phyloP scores from a whole-genome alignment of 1,140 invertebrate species.

The Metopolophium dirhodum region DNA sequence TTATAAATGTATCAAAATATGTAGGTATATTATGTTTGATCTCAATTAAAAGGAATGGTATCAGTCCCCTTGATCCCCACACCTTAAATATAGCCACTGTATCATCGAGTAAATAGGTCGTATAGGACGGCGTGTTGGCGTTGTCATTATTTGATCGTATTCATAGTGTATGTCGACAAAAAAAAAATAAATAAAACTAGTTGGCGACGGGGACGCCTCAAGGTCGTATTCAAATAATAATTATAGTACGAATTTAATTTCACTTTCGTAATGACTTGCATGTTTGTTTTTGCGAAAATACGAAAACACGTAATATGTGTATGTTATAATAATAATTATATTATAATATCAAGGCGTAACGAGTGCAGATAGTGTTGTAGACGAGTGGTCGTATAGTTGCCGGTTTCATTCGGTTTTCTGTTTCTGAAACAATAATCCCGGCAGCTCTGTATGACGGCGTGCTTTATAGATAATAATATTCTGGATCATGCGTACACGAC shows the following conservation, averaged over 20 bases:
- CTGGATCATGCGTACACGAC: neutral
- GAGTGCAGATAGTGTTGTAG: neutral
- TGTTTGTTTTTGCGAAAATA: conserved; percentile 1
- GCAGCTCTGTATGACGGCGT: neutral
- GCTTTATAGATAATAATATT: neutral
- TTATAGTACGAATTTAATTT: neutral
- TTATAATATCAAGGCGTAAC: neutral
- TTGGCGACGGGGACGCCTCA: neutral
- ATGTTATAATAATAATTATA: conserved; percentile 9
- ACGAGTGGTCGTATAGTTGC: neutral
- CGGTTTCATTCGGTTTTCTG: neutral
- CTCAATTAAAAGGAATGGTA: neutral
- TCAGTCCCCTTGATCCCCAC: neutral
- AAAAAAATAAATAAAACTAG: neutral
- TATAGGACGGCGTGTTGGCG: neutral
- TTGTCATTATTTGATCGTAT: neutral
- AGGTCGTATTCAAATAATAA: conserved; percentile 16
- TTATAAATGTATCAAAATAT: neutral
- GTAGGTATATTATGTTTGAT: neutral
- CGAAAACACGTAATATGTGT: conserved; percentile 1
- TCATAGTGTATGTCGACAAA: neutral
- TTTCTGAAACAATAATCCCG: neutral
- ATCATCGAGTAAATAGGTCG: neutral
- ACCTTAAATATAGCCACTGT: neutral
- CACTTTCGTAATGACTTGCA: conserved; percentile 7